Conservation (phyloP, 1,140 invertebrate species). For the Spodoptera litura region DNA sequence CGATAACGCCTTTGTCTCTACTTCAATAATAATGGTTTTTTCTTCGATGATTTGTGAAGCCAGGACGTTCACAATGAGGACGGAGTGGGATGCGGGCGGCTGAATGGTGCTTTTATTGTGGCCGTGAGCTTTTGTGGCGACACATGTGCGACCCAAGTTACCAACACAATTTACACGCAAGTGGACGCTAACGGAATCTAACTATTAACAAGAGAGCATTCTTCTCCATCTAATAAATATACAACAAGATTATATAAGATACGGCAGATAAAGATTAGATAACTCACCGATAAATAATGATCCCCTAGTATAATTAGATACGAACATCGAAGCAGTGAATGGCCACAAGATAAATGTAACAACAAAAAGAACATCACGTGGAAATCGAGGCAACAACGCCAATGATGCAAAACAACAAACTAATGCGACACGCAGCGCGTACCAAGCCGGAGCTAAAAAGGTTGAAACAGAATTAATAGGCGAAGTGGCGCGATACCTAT, state of each 20-base stretch:
- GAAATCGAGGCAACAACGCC: conserved; percentile 47
- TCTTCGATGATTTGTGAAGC: conserved; percentile 75
- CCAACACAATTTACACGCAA: conserved; percentile 27
- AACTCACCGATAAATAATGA: conserved; percentile 38
- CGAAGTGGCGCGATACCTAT: conserved; percentile 67
- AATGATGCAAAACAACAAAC: conserved; percentile 52
- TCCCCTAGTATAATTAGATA: conserved; percentile 43
- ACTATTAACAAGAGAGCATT: conserved; percentile 27
- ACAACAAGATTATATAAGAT: conserved; percentile 36
- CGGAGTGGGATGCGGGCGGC: conserved; percentile 71
- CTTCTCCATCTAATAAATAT: not conserved
- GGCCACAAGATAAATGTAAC: conserved; percentile 50
- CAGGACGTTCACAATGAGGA: conserved; percentile 71
- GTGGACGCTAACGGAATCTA: conserved; percentile 40
- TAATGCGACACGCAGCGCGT: conserved; percentile 46
- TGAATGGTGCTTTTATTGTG: conserved; percentile 69
- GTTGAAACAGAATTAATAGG: conserved; percentile 68
- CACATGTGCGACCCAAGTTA: conserved; percentile 56
- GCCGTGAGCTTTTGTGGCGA: conserved; percentile 63
- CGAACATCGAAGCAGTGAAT: conserved; percentile 46
- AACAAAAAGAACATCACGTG: conserved; percentile 47
- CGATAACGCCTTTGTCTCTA: conserved; percentile 70
- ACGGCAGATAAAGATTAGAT: conserved; percentile 20
- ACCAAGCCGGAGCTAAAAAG: conserved; percentile 63
- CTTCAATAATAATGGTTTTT: conserved; percentile 65